Evolutionary conservation across 2,797 vertebrate genomes (phyloP).

Genomic region (Mus caroli): DNA sequence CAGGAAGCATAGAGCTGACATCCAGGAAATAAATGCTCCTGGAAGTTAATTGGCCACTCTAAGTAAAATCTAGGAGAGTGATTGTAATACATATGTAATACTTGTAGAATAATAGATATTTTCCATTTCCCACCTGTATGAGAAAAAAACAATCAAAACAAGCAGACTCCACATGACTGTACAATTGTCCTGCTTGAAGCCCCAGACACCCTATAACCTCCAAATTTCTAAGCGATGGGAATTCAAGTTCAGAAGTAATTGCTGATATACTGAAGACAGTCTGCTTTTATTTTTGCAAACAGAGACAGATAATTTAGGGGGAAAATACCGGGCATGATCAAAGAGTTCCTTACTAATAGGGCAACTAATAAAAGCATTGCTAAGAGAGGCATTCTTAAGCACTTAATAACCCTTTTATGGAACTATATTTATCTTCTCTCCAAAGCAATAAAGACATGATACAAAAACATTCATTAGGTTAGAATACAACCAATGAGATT

Average conservation of each 20-base stretch:
- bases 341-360: conserved; percentile 43
- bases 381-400: conserved; percentile 40
- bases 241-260: conserved; percentile 45
- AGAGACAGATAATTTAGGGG: conserved; percentile 4
- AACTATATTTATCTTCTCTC: conserved; percentile 36
- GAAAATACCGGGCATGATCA: neutral
- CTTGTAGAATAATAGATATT: conserved; percentile 23
- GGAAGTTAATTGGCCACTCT: neutral
- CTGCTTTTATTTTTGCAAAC: conserved; percentile 17
- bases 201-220: neutral
- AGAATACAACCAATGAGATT: conserved; percentile 34
- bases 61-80: conserved; percentile 38
- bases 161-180: neutral
- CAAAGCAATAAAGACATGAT: conserved; percentile 43
- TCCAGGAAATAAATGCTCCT: conserved; percentile 60
- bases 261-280: neutral
- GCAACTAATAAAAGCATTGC: conserved; percentile 44
- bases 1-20: conserved; percentile 23
- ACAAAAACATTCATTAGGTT: conserved; percentile 59
- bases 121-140: conserved; percentile 15
- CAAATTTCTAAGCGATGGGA: neutral
- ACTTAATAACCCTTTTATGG: conserved; percentile 22
- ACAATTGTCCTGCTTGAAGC: conserved; percentile 25
- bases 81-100: conserved; percentile 45
- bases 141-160: conserved; percentile 62